Evolutionary conservation across 2,113 vertebrate genomes (phyloP).

Genomic region (Lichenostomus cassidix): DNA sequence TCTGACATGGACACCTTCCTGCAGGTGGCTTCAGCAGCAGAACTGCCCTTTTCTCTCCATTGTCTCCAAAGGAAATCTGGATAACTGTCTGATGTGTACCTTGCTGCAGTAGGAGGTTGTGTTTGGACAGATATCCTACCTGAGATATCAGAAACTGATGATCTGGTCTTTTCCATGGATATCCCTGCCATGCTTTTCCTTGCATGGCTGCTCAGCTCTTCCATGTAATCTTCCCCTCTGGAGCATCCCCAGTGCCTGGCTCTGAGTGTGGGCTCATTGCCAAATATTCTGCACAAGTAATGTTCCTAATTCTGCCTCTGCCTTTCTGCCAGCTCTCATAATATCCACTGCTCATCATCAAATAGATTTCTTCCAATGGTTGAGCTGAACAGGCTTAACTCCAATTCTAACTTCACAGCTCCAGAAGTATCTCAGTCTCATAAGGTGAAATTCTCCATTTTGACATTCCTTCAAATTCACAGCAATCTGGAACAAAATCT

Average conservation of each 20-base stretch:
- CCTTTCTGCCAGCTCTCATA: background rate
- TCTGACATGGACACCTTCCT: background rate
- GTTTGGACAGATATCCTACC: background rate
- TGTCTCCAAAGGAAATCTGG: background rate
- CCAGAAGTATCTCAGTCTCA: background rate
- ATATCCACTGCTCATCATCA: background rate
- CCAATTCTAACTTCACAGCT: background rate
- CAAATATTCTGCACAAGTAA: background rate
- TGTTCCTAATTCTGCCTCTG: background rate
- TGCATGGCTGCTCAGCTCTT: background rate
- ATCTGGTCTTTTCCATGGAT: background rate
- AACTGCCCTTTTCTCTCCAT: background rate
- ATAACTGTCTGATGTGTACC: background rate
- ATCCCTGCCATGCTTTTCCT: background rate
- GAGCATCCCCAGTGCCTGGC: background rate
- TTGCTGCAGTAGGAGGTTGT: background rate
- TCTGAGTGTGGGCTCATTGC: background rate
- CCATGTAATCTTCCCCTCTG: background rate
- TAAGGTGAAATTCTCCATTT: background rate
- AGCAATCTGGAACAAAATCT: background rate
- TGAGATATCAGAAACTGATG: background rate
- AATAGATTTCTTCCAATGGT: background rate
- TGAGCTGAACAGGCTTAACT: background rate
- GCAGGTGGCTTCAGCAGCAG: background rate
- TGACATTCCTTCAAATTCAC: background rate